Percentiles rank a stretch among this genome's conserved stretches.
phyloP scores from a whole-genome alignment of 1,140 invertebrate genomes.

The Mercenaria mercenaria region DNA sequence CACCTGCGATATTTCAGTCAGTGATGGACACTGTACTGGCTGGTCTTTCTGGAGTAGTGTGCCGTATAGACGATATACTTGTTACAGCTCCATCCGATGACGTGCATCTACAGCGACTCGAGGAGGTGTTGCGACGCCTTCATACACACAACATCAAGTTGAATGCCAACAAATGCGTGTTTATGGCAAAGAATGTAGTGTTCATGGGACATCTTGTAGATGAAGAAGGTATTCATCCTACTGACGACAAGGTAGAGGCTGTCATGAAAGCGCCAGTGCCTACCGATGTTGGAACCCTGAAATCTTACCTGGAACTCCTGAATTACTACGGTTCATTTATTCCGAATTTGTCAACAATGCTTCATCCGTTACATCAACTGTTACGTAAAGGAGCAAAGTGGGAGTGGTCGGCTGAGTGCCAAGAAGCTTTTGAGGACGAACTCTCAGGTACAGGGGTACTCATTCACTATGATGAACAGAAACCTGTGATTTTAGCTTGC shows the following conservation, averaged over 20 bases:
- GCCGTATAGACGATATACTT: constrained; percentile 62
- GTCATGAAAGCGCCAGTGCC: constrained; percentile 12
- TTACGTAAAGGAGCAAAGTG: constrained; percentile 26
- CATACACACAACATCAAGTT: constrained; percentile 5
- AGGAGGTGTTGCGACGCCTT: constrained; percentile 35
- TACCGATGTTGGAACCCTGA: constrained; percentile 38
- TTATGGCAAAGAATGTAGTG: not conserved
- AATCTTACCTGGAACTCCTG: constrained; percentile 59
- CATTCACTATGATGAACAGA: not conserved
- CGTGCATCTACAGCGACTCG: not conserved
- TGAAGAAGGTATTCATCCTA: constrained; percentile 52
- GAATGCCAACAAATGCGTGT: constrained; percentile 1
- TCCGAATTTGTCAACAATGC: constrained; percentile 43
- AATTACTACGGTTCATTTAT: constrained; percentile 64
- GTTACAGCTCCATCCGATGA: constrained; percentile 36
- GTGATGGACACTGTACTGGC: constrained; percentile 79
- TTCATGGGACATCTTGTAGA: constrained; percentile 45
- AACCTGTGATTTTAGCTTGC: constrained; percentile 37
- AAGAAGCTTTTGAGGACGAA: not conserved
- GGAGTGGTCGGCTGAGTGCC: not conserved
- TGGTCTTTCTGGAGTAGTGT: constrained; percentile 33
- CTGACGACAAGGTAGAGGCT: constrained; percentile 27
- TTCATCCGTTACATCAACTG: constrained; percentile 44
- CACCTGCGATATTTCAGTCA: constrained; percentile 87
- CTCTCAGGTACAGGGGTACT: not conserved